A percentile compares a stretch with the other conserved stretches of the same genome.
Conservation (phyloP, 2,113 vertebrate genomes). For the Lipophrys pholis region DNA sequence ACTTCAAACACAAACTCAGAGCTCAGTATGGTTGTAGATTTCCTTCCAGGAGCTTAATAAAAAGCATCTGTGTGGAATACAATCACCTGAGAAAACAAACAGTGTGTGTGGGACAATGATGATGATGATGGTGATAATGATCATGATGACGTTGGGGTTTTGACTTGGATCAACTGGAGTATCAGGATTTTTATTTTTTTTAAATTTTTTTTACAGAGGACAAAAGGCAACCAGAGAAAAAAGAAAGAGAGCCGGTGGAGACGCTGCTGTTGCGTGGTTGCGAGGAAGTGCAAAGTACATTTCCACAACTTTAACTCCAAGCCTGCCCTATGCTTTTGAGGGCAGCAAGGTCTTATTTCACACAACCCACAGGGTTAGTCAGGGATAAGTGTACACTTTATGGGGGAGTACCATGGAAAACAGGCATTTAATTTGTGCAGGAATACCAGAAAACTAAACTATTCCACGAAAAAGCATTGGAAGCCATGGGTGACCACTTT, state of each 20-base stretch:
- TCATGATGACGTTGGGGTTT: slow-evolving; percentile 20
- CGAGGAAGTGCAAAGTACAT: slow-evolving; percentile 26
- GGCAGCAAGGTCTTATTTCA: slow-evolving; percentile 50
- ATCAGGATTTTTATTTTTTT: slow-evolving; percentile 65
- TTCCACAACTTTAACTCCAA: slow-evolving; percentile 49
- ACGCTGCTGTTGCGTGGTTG: slow-evolving; percentile 4
- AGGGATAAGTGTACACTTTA: slow-evolving; percentile 66
- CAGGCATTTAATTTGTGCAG: slow-evolving; percentile 67
- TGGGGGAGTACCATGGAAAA: slow-evolving; percentile 38
- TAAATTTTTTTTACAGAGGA: slow-evolving; percentile 70
- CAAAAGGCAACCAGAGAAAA: slow-evolving; percentile 80
- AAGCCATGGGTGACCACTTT: slow-evolving; percentile 49
- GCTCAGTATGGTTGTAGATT: slow-evolving; percentile 69
- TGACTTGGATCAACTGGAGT: slow-evolving; percentile 75
- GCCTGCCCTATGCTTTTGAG: slow-evolving; percentile 22
- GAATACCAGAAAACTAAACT: slow-evolving; percentile 67
- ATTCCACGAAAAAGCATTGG: slow-evolving; percentile 33
- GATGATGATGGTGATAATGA: slow-evolving; percentile 13
- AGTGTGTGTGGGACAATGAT: slow-evolving; percentile 58
- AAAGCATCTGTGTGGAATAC: slow-evolving; percentile 92
- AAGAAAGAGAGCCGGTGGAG: slow-evolving; percentile 20
- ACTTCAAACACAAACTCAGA: slow-evolving; percentile 6
- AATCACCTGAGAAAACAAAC: slow-evolving; percentile 98
- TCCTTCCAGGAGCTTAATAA: slow-evolving; percentile 93
- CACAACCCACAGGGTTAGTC: slow-evolving; percentile 57